A percentile compares a stretch with the other conserved stretches of the same genome.
Evolutionary conservation across 2,888 invertebrate genomes (phyloP).

Genomic region (Chelonus formosanus): DNA sequence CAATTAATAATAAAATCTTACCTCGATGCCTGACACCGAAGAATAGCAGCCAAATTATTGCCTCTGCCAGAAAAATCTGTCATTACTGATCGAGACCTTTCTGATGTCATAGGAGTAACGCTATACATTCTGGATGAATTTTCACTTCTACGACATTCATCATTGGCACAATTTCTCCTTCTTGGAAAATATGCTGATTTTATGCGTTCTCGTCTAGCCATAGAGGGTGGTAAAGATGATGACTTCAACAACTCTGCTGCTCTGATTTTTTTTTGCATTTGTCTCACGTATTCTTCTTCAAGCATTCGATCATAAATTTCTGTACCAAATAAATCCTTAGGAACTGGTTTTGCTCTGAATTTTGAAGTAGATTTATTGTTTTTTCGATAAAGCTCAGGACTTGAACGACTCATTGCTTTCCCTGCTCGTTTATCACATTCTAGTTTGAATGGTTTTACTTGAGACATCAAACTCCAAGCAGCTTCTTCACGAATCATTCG

Average conservation of each 20-base stretch:
- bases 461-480: conserved; percentile 58
- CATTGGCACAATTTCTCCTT: conserved; percentile 41
- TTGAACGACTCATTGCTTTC: conserved; percentile 57
- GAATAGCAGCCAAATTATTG: conserved; percentile 73
- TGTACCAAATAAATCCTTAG: conserved; percentile 76
- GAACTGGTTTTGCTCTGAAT: conserved; percentile 76
- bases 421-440: conserved; percentile 61
- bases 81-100: conserved; percentile 55
- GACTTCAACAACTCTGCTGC: conserved; percentile 75
- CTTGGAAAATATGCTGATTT: conserved; percentile 46
- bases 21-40: conserved; percentile 66
- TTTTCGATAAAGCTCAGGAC: conserved; percentile 58
- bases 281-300: conserved; percentile 72
- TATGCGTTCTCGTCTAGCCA: conserved; percentile 71
- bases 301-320: conserved; percentile 76
- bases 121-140: conserved; percentile 39
- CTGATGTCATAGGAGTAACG: conserved; percentile 49
- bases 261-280: conserved; percentile 73
- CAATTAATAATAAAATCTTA: conserved; percentile 36
- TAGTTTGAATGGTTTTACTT: conserved; percentile 60
- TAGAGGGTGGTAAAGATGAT: conserved; percentile 74
- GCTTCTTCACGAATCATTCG: conserved; percentile 60
- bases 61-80: conserved; percentile 52
- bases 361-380: conserved; percentile 38
- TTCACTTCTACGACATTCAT: conserved; percentile 29